phyloP scores from a whole-genome alignment of 1,140 invertebrate species.

The Papilio aristodemus region DNA sequence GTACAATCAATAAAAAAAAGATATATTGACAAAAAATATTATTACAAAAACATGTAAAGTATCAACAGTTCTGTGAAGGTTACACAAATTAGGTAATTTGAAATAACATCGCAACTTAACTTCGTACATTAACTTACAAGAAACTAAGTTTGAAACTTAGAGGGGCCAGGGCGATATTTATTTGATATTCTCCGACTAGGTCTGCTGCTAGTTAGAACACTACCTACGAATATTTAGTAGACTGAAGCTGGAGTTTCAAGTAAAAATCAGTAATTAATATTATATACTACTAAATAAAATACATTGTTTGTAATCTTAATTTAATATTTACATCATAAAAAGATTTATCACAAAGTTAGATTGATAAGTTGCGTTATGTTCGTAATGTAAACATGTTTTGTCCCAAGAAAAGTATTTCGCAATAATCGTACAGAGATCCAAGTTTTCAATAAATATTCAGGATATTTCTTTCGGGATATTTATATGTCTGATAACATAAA shows the following conservation, averaged over 20 bases:
- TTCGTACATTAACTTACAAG: not conserved
- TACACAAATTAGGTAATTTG: no score
- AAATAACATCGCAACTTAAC: no score
- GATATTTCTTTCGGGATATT: slow-evolving; percentile 2
- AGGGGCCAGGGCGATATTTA: slow-evolving; percentile 1
- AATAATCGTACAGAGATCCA: not conserved
- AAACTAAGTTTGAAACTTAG: not conserved
- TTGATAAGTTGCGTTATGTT: no score
- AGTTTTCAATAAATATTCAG: not conserved
- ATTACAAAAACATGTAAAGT: no score
- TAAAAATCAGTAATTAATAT: not conserved
- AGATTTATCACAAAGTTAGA: no score
- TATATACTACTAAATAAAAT: not conserved
- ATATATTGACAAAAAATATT: no score
- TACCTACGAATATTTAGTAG: no score
- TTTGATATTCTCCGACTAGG: not conserved
- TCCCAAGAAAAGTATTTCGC: not conserved
- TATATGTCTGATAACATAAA: not conserved
- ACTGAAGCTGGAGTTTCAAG: no score
- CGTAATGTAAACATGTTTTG: slow-evolving; percentile 7
- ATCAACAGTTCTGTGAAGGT: no score
- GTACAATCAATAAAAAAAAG: no score
- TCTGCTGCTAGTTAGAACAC: not conserved
- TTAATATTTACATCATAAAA: no score
- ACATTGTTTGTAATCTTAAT: not conserved